These are phyloP conservation scores for Synanceia verrucosa DNA, from an alignment of 2,797 vertebrate genomes.

Conservation along the genomic window DNA sequence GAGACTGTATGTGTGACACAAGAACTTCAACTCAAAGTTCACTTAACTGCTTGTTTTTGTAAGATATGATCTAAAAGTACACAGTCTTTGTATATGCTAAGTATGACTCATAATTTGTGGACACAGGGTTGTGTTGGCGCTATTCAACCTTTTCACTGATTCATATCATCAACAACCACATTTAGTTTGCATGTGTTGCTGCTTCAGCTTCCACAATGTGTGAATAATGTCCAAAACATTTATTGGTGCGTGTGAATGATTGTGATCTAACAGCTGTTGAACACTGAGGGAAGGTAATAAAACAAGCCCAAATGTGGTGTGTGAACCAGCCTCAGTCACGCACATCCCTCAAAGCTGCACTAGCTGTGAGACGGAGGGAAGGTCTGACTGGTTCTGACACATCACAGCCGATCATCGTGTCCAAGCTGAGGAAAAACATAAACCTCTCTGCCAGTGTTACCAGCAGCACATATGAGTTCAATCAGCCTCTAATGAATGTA, in stretches of 20 bases:
- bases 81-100: not conserved
- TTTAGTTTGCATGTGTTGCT: conserved; percentile 2
- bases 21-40: not conserved
- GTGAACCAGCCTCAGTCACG: conserved; percentile 74
- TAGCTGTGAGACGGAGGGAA: conserved; percentile 1
- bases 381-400: conserved; percentile 57
- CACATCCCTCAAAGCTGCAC: conserved; percentile 52
- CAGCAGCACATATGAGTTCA: conserved; percentile 44
- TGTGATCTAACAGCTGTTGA: conserved; percentile 72
- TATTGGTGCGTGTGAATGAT: conserved; percentile 64
- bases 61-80: not conserved
- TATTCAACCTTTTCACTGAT: not conserved
- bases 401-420: conserved; percentile 28
- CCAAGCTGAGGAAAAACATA: conserved; percentile 33
- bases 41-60: not conserved
- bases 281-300: conserved; percentile 67
- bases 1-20: not conserved
- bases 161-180: not conserved
- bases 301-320: conserved; percentile 72
- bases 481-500: conserved; percentile 36
- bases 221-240: conserved; percentile 60
- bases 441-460: conserved; percentile 23
- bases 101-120: not conserved
- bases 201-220: conserved; percentile 25
- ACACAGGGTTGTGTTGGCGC: not conserved